Evolutionary conservation across 2,888 invertebrate species (phyloP), one percentile per base, ranked within the genome.

Genomic region (Malachius bipustulatus): DNA sequence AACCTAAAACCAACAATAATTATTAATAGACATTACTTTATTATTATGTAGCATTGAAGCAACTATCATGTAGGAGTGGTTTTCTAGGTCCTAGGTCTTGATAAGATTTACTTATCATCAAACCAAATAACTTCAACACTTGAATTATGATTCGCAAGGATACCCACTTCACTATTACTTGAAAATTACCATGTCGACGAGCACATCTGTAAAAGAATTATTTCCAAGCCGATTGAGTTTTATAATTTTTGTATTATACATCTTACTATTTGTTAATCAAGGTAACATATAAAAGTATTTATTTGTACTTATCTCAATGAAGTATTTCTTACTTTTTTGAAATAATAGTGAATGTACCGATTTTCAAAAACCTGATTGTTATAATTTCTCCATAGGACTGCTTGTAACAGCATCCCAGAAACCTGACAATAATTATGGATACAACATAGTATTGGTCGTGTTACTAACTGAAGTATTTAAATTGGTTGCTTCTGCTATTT

Each of bases 401-500:
- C 73, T 94, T 52, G 82, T 93, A 10, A 91, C 88, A 31, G 87
- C 87, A 45, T 89, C 91, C 1, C 90, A 93, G 64, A 75, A 77
- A 45, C 69, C 75, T 32, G 75, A 80, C 57, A 82, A 82, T 52
- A 71, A 71, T 16, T 94, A 93, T 62, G 75, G 75, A 45, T 94
- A 93, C 57, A 89, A 88, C 54, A 85, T 85, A 16, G 77, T 84
- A 2, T 78, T 84, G 11, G 91, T 89, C 26, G 91, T 94, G 15
- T 69, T 93, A 41, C 60, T 90, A 39, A 89, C 90, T 4, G 94
- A 94, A 68, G 66, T 84, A 31, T 62, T 90, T 10, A 94, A 94
- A 62, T 66, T 94, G 34, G 44, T 84, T 1, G 69, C 78, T 15
- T 88, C 89, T 1, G 59, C 73, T 15, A 45, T 66, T 34, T 62